Conservation (phyloP, 2,888 invertebrate species). For the Cartodere bifasciata region DNA sequence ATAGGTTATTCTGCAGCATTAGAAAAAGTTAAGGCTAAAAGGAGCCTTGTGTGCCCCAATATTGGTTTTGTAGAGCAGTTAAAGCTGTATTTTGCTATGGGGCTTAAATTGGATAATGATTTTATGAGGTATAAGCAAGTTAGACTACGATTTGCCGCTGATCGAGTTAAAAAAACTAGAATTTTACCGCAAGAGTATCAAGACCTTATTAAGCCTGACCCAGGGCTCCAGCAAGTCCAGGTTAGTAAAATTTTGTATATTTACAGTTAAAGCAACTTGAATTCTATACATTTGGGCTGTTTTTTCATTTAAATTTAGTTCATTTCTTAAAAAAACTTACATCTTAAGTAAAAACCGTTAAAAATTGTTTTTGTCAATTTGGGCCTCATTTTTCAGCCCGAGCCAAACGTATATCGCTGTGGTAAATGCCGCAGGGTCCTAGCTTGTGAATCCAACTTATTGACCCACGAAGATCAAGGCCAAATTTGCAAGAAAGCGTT, state of each 20-base stretch:
- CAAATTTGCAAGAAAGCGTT: slow-evolving; percentile 55
- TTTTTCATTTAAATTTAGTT: too few species aligned
- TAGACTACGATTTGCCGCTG: slow-evolving; percentile 65
- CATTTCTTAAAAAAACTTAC: too few species aligned
- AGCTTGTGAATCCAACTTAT: slow-evolving; percentile 67
- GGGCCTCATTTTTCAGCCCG: too few species aligned
- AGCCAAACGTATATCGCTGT: slow-evolving; percentile 75
- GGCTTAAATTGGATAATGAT: slow-evolving; percentile 52
- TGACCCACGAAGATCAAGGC: slow-evolving; percentile 47
- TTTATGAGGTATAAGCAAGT: slow-evolving; percentile 63
- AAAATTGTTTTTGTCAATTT: too few species aligned
- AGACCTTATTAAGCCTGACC: slow-evolving; percentile 69
- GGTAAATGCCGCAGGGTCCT: slow-evolving; percentile 67
- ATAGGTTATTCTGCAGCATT: slow-evolving; percentile 61
- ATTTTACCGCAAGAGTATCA: slow-evolving; percentile 68
- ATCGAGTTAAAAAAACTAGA: slow-evolving; percentile 69
- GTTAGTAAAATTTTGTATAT: too few species aligned
- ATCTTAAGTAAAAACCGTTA: too few species aligned
- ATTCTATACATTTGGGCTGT: too few species aligned
- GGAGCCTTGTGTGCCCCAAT: slow-evolving; percentile 66
- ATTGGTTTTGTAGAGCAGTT: slow-evolving; percentile 69
- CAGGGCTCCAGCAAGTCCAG: slow-evolving; percentile 52
- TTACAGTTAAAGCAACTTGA: too few species aligned
- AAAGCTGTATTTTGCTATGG: slow-evolving; percentile 68
- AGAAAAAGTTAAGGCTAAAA: slow-evolving; percentile 51